These are phyloP conservation scores for Oreochromis grahami DNA, from an alignment of 2,797 vertebrate species.

Conservation along the genomic window DNA sequence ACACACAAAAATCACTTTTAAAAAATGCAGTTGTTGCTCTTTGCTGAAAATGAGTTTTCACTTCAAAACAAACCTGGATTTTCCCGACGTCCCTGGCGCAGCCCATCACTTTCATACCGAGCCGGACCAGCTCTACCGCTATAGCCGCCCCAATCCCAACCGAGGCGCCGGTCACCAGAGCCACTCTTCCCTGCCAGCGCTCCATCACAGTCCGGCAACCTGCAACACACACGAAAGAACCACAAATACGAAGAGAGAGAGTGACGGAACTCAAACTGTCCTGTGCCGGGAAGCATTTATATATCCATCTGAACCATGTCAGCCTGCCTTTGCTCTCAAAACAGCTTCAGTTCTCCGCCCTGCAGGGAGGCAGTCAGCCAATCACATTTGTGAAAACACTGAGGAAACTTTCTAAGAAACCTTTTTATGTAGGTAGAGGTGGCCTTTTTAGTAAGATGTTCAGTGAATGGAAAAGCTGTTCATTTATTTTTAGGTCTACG, in stretches of 20 bases:
- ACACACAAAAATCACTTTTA: fast-evolving
- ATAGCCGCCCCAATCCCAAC: constrained; percentile 65
- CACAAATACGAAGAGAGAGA: background rate
- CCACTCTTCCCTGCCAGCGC: constrained; percentile 82
- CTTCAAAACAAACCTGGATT: constrained; percentile 72
- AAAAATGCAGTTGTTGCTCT: background rate
- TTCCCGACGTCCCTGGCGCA: constrained; percentile 83
- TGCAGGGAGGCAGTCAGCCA: background rate
- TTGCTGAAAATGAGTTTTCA: background rate
- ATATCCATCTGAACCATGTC: background rate
- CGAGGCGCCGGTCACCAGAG: constrained; percentile 85
- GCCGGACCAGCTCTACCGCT: background rate
- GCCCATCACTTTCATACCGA: constrained; percentile 42
- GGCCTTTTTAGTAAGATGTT: too few species aligned
- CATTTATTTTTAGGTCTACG: too few species aligned
- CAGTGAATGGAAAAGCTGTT: too few species aligned
- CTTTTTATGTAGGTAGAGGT: too few species aligned
- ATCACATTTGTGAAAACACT: background rate
- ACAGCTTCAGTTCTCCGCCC: background rate
- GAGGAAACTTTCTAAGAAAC: too few species aligned
- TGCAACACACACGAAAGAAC: background rate
- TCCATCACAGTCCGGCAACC: constrained; percentile 71
- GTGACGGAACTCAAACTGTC: background rate
- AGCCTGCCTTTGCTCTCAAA: background rate
- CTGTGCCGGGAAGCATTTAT: background rate